These are phyloP conservation scores for Psephotus haematonotus DNA, from an alignment of 2,113 vertebrate species.

Conservation along the genomic window DNA sequence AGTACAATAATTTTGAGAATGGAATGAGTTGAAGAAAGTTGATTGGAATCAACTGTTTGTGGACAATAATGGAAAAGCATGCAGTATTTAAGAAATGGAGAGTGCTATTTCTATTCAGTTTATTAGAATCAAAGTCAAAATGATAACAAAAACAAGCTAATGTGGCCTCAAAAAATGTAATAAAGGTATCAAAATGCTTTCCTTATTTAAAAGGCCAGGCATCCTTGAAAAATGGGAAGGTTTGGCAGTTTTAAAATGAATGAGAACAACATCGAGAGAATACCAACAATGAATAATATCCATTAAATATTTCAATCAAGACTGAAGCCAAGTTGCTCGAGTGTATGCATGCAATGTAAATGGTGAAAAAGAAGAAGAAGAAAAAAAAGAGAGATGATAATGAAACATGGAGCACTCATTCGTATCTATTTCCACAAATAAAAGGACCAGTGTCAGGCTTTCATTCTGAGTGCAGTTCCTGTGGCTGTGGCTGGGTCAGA, in stretches of 20 bases:
- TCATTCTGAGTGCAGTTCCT: neutral
- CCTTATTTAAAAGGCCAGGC: slow-evolving; percentile 74
- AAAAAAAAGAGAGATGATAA: slow-evolving; percentile 7
- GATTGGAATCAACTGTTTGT: slow-evolving; percentile 79
- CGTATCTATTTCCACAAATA: slow-evolving; percentile 17
- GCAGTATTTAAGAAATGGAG: slow-evolving; percentile 63
- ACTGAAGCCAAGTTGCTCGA: slow-evolving; percentile 65
- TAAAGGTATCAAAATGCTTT: slow-evolving; percentile 73
- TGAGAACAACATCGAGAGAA: slow-evolving; percentile 58
- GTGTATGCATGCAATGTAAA: slow-evolving; percentile 68
- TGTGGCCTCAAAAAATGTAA: slow-evolving; percentile 67
- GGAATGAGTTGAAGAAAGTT: slow-evolving; percentile 74
- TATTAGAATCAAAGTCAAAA: slow-evolving; percentile 72
- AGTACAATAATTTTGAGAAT: slow-evolving; percentile 72
- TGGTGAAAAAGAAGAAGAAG: slow-evolving; percentile 8
- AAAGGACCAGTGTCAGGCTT: neutral
- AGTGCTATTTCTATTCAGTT: slow-evolving; percentile 55
- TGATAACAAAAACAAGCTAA: slow-evolving; percentile 63
- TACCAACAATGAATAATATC: slow-evolving; percentile 67
- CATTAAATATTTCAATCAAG: slow-evolving; percentile 72
- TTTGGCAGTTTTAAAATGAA: slow-evolving; percentile 69
- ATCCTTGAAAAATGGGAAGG: slow-evolving; percentile 71
- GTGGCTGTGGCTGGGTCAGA: neutral
- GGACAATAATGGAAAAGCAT: slow-evolving; percentile 71
- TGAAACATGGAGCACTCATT: slow-evolving; percentile 20